phyloP scores from a whole-genome alignment of 2,113 vertebrate genomes.

The Nothocercus julius region DNA sequence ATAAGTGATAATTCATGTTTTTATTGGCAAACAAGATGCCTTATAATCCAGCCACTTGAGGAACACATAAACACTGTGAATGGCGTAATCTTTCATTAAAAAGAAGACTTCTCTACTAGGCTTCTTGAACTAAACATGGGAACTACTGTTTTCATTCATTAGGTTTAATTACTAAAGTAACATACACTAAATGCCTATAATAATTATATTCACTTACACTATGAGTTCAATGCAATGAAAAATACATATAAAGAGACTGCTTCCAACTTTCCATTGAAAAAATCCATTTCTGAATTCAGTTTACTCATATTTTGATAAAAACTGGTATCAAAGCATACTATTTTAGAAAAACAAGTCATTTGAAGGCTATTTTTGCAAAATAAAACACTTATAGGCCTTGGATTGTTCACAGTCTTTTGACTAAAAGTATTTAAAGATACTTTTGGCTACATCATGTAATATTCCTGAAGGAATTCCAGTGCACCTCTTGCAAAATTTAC shows the following conservation, averaged over 20 bases:
- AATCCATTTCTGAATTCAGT: not conserved
- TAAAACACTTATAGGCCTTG: not conserved
- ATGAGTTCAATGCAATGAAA: conserved; percentile 44
- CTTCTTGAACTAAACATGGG: conserved; percentile 43
- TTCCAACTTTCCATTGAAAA: not conserved
- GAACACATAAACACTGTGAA: not conserved
- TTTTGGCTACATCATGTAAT: not conserved
- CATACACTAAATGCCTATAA: conserved; percentile 54
- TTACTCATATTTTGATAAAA: not conserved
- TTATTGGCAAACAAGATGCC: conserved; percentile 36
- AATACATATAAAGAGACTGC: not conserved
- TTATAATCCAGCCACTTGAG: conserved; percentile 25
- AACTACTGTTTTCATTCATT: conserved; percentile 36
- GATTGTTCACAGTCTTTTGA: not conserved
- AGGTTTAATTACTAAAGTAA: conserved; percentile 51
- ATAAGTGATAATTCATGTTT: not conserved
- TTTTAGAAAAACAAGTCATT: not conserved
- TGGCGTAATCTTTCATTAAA: conserved; percentile 32
- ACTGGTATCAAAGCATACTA: not conserved
- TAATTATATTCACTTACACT: conserved; percentile 49
- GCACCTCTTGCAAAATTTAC: not conserved
- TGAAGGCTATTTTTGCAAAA: not conserved
- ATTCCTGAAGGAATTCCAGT: not conserved
- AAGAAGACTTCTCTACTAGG: conserved; percentile 36
- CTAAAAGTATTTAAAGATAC: not conserved